Conservation (phyloP, 2,113 vertebrate genomes). For the Aegithalos caudatus region DNA sequence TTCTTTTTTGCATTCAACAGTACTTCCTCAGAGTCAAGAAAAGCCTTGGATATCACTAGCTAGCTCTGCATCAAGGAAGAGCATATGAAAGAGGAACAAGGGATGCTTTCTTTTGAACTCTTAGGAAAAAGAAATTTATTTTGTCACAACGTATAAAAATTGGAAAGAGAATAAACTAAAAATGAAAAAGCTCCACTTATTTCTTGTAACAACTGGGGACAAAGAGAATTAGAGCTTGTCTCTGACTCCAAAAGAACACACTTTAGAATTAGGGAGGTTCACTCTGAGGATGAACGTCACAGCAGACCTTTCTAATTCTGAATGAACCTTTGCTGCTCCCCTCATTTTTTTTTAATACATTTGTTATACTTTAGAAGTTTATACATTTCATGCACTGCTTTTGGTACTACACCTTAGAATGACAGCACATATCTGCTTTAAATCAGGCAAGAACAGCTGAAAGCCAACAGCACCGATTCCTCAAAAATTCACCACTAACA, state of each 20-base stretch:
- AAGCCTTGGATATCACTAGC: background rate
- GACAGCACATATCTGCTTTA: background rate
- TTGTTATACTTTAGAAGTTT: background rate
- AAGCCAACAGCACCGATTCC: background rate
- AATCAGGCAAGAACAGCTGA: background rate
- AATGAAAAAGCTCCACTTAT: background rate
- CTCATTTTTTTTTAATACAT: background rate
- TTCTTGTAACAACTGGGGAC: background rate
- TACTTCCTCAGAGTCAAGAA: background rate
- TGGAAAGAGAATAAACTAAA: background rate
- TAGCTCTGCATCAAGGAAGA: background rate
- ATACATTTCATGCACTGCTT: background rate
- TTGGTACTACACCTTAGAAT: background rate
- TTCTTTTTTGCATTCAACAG: background rate
- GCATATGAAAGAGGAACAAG: background rate
- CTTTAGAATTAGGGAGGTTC: background rate
- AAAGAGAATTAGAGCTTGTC: background rate
- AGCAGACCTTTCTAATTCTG: background rate
- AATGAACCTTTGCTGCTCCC: background rate
- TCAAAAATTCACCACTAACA: background rate
- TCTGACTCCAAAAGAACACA: background rate
- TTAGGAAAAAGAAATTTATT: background rate
- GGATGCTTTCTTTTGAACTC: background rate
- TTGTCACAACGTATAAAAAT: background rate
- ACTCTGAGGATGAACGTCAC: background rate